Evolutionary conservation across 2,113 vertebrate species (phyloP), one percentile per base, ranked within the genome.

Genomic region (Lasiurus borealis): DNA sequence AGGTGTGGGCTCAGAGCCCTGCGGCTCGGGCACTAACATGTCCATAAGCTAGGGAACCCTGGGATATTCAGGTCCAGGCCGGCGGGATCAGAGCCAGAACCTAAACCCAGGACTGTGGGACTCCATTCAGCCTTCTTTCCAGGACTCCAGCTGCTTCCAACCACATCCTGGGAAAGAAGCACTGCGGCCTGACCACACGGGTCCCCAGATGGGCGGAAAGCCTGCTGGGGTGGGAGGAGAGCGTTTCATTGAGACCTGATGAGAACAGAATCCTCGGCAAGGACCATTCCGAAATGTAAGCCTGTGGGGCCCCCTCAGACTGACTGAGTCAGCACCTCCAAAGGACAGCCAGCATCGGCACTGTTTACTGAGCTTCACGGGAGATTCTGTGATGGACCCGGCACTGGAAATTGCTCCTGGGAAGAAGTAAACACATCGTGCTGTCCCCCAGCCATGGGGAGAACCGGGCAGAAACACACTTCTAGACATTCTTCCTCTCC

Each of bases 371-470:
- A 81, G n/a, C 16, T 52, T 82, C 48, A 40, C 3, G 34, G 21
- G 18, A 36, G 40, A n/a, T 8, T 76, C 66, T 16, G 3, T 57
- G 72, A 75, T 0, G 3, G 2, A 71, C 4, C 40, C 59, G 72
- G 27, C 18, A 68, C 72, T 44, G 50, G 64, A 91, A 91, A 72
- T 29, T 78, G 40, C 78, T 69, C 50, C 44, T 73, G 25, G 71
- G 64, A 89, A 92, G 76, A 92, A 90, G 73, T 27, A 82, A 95
- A 68, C 31, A 48, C 15, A 80, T 9, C 27, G 6, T 50, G 80
- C 36, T 81, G 21, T 6, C 13, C 52, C 27, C n/a, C 80, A 44
- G 31, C n/a, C 48, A 3, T 50, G 31, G 7, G 29, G 25, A 95
- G 9, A 36, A 78, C 18, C 73, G 31, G 31, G 36, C 31, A 89